These are phyloP conservation scores for Protomyctophum bolini DNA, from an alignment of 2,113 vertebrate genomes.

Conservation along the genomic window DNA sequence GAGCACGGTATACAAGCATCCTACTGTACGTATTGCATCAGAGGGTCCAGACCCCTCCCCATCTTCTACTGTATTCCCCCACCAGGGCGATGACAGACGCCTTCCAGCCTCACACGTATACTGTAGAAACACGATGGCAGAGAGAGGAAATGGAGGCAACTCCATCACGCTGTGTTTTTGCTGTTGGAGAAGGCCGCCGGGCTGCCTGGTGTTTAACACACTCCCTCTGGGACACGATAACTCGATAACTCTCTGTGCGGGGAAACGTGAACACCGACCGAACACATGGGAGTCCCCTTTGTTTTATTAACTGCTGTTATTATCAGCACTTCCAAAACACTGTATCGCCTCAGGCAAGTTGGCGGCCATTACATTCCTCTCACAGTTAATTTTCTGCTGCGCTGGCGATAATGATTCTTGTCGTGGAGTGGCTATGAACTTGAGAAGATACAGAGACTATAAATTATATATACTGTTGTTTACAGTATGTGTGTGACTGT, in stretches of 20 bases:
- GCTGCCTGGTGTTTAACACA: constrained; percentile 57
- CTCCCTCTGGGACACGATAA: constrained; percentile 65
- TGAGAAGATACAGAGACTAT: too few relatives aligned
- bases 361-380: constrained; percentile 12
- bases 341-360: constrained; percentile 43
- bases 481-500: background rate
- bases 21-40: too few relatives aligned
- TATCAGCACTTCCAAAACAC: constrained; percentile 57
- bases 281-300: constrained; percentile 65
- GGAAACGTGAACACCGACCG: constrained; percentile 63
- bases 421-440: too few relatives aligned
- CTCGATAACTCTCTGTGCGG: constrained; percentile 59
- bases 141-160: constrained; percentile 31
- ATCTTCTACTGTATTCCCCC: constrained; percentile 33
- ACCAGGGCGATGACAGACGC: constrained; percentile 61
- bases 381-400: too few relatives aligned
- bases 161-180: constrained; percentile 60
- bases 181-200: constrained; percentile 41
- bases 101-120: constrained; percentile 42
- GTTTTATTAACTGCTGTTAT: constrained; percentile 72
- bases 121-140: constrained; percentile 30
- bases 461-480: background rate
- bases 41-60: background rate
- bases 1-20: background rate
- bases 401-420: too few relatives aligned